Conservation (phyloP, 2,888 invertebrate species). For the Microctonus hyperodae region DNA sequence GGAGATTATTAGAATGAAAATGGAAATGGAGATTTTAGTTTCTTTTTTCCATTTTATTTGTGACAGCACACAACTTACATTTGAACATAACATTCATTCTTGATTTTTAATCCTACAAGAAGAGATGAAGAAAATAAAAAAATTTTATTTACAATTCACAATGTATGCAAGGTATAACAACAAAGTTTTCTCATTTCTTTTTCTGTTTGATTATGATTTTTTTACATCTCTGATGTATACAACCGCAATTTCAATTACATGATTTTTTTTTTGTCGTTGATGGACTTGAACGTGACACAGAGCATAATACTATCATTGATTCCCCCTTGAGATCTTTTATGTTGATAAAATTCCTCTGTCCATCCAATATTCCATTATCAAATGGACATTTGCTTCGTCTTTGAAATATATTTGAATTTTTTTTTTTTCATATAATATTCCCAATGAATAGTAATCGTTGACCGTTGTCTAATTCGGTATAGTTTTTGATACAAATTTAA, state of each 20-base stretch:
- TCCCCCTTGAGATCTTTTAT: not conserved
- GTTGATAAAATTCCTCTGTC: not conserved
- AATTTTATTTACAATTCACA: no score
- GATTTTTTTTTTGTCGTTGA: not conserved
- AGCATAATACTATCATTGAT: not conserved
- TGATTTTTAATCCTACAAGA: not conserved
- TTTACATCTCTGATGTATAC: not conserved
- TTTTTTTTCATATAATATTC: no score
- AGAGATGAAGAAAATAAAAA: not conserved
- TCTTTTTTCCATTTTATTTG: no score
- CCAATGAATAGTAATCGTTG: not conserved
- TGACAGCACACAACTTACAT: not conserved
- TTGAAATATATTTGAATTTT: not conserved
- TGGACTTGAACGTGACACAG: not conserved
- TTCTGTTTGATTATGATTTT: not conserved
- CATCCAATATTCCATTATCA: not conserved
- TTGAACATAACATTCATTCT: not conserved
- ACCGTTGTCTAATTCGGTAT: not conserved
- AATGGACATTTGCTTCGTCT: not conserved
- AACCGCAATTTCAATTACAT: not conserved
- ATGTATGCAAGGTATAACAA: not conserved
- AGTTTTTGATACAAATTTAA: not conserved
- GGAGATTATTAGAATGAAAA: no score
- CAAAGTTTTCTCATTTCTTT: not conserved
- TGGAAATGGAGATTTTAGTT: no score